Evolutionary conservation across 1,140 invertebrate species (phyloP).

Genomic region (Scaptomyza pallida): DNA sequence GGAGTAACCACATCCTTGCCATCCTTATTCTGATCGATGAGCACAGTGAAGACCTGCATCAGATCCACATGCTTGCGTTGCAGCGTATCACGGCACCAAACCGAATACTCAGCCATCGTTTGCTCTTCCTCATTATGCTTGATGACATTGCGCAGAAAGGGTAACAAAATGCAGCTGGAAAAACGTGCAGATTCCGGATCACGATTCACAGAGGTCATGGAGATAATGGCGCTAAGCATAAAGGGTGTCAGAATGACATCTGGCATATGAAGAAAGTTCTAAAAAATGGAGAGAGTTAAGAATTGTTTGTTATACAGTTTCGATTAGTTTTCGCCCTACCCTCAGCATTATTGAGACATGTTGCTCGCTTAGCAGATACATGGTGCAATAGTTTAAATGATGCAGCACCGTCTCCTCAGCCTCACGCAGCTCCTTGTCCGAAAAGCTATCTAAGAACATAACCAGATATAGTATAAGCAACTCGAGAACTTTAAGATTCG

Average conservation of each 20-base stretch:
- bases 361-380: constrained; percentile 73
- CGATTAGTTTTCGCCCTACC: constrained; percentile 49
- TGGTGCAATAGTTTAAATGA: constrained; percentile 80
- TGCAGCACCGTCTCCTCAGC: constrained; percentile 79
- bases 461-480: too few relatives aligned
- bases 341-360: constrained; percentile 65
- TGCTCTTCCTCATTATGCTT: constrained; percentile 74
- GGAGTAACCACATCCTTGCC: constrained; percentile 81
- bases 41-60: constrained; percentile 71
- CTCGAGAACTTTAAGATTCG: not conserved
- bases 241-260: constrained; percentile 78
- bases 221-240: constrained; percentile 75
- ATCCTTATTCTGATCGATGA: constrained; percentile 82
- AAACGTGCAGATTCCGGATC: constrained; percentile 66
- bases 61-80: constrained; percentile 72
- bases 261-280: constrained; percentile 76
- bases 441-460: constrained; percentile 64
- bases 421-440: constrained; percentile 79
- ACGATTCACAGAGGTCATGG: constrained; percentile 75
- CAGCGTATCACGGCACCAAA: constrained; percentile 78
- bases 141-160: constrained; percentile 76
- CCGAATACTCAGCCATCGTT: constrained; percentile 60
- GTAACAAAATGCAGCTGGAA: constrained; percentile 64
- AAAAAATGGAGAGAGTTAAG: not conserved
- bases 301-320: not conserved